A percentile compares a stretch with the other conserved stretches of the same genome.
Conservation (phyloP, 1,140 invertebrate species). For the Dinoponera quadriceps region DNA sequence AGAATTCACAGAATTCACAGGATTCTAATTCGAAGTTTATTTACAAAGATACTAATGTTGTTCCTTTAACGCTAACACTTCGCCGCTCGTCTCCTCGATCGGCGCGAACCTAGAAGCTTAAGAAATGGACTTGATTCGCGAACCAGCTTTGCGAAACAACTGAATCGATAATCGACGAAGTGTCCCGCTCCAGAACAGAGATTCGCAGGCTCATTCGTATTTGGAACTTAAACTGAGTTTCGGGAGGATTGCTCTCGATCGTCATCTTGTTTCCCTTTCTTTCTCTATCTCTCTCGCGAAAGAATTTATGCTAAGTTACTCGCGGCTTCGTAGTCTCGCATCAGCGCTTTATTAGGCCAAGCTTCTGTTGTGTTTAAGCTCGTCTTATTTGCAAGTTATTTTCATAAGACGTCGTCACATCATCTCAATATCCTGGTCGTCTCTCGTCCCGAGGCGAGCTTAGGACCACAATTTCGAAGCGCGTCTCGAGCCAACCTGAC, state of each 20-base stretch:
- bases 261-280: slow-evolving; percentile 2
- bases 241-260: neutral
- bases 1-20: slow-evolving; percentile 42
- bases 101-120: slow-evolving; percentile 20
- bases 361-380: slow-evolving; percentile 11
- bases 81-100: slow-evolving; percentile 22
- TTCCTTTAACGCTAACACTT: slow-evolving; percentile 33
- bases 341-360: slow-evolving; percentile 33
- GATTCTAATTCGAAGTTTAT: slow-evolving; percentile 47
- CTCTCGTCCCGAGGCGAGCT: slow-evolving; percentile 8
- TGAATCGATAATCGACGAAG: neutral
- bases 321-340: neutral
- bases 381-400: neutral
- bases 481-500: neutral
- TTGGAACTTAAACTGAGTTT: slow-evolving; percentile 18
- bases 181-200: slow-evolving; percentile 17
- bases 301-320: slow-evolving; percentile 30
- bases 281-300: neutral
- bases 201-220: slow-evolving; percentile 10
- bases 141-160: slow-evolving; percentile 12
- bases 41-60: slow-evolving; percentile 45
- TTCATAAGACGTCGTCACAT: neutral
- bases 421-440: neutral
- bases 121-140: slow-evolving; percentile 20
- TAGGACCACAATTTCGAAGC: neutral